Evolutionary conservation across 2,888 invertebrate species (phyloP).

Genomic region (Drosophila neonasuta): DNA sequence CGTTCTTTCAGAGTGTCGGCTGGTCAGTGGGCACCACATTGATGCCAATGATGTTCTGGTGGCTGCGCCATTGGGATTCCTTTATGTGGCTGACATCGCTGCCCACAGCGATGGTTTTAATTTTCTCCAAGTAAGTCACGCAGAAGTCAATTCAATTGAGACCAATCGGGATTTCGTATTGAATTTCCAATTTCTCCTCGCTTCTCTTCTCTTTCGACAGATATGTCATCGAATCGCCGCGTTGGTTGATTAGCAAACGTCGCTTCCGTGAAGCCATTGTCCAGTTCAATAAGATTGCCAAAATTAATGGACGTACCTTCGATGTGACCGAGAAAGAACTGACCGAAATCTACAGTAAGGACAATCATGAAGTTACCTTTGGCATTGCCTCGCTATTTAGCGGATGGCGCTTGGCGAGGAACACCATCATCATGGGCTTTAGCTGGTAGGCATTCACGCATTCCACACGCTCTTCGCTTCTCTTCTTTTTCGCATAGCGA

Average conservation of each 20-base stretch:
- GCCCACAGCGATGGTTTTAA: slow-evolving; percentile 82
- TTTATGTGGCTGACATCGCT: slow-evolving; percentile 83
- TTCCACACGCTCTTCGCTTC: background rate
- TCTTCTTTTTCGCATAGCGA: slow-evolving; percentile 13
- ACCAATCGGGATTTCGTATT: slow-evolving; percentile 18
- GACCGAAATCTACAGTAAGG: slow-evolving; percentile 80
- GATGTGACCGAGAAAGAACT: slow-evolving; percentile 82
- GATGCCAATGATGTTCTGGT: slow-evolving; percentile 84
- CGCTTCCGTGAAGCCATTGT: slow-evolving; percentile 83
- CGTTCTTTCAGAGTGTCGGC: slow-evolving; percentile 83
- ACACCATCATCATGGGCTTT: slow-evolving; percentile 83
- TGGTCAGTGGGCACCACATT: slow-evolving; percentile 83
- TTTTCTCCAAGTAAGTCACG: slow-evolving; percentile 82
- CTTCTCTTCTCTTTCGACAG: slow-evolving; percentile 73
- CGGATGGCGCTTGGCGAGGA: slow-evolving; percentile 84
- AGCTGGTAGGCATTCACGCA: slow-evolving; percentile 82
- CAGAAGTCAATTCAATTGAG: slow-evolving; percentile 49
- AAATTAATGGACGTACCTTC: slow-evolving; percentile 83
- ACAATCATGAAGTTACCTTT: slow-evolving; percentile 81
- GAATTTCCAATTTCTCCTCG: slow-evolving; percentile 19
- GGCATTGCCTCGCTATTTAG: slow-evolving; percentile 85
- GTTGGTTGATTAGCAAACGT: slow-evolving; percentile 85
- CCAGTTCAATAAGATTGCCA: slow-evolving; percentile 84
- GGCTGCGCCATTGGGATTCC: slow-evolving; percentile 82
- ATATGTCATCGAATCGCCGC: slow-evolving; percentile 86